Evolutionary conservation across 2,888 invertebrate genomes (phyloP).

Genomic region (Acronicta psi): DNA sequence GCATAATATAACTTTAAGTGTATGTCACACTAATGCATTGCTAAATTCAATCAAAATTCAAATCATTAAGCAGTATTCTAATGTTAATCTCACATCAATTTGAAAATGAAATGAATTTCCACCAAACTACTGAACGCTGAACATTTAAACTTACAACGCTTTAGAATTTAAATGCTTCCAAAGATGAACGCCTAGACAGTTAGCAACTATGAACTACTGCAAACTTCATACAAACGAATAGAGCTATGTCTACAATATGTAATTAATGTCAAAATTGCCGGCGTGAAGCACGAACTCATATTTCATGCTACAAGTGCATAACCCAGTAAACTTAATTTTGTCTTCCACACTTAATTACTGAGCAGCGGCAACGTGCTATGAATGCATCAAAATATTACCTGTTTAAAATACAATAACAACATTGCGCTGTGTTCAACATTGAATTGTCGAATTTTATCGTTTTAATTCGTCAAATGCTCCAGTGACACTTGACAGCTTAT

Average conservation of each 20-base stretch:
- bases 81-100: conserved; percentile 12
- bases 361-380: conserved; percentile 10
- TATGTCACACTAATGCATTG: no score
- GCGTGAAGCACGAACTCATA: conserved; percentile 19
- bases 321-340: conserved; percentile 29
- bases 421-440: not conserved
- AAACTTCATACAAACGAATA: conserved; percentile 16
- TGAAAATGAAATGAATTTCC: conserved; percentile 5
- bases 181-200: conserved; percentile 29
- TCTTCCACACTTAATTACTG: conserved; percentile 17
- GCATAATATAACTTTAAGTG: no score
- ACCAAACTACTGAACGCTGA: conserved; percentile 16
- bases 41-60: no score
- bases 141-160: no score
- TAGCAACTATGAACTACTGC: conserved; percentile 20
- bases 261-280: conserved; percentile 24
- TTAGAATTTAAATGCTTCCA: conserved; percentile 30
- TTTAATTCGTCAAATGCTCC: no score
- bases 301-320: conserved; percentile 34
- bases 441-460: no score
- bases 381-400: conserved; percentile 1
- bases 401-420: not conserved
- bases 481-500: no score
- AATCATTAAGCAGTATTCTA: not conserved
- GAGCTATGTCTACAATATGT: conserved; percentile 24